Evolutionary conservation across 2,113 vertebrate species (phyloP), one percentile per base, ranked within the genome.

Genomic region (Ranitomeya imitator): DNA sequence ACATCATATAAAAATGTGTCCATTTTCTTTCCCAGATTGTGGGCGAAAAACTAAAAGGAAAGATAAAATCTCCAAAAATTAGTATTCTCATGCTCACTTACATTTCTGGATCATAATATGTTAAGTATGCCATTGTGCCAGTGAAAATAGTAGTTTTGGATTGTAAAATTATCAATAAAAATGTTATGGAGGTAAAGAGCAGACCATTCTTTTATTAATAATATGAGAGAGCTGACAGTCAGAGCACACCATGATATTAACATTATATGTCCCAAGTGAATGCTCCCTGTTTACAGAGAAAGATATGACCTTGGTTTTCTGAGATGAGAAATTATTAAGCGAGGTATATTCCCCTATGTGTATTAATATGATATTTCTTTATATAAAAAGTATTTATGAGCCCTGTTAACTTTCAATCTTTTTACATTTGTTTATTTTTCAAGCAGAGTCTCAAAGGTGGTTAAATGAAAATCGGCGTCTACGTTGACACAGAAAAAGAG

Each of bases 381-480:
- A 59, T 0, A 3, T 69, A 90, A 90, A 87, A 26, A 76, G 52
- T 89, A 84, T 90, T 92, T 86, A 91, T 88, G 83, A 65, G 63
- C 54, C 84, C 85, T 71, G 85, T 21, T 31, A 92, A 88, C 55
- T 88, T 91, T 90, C 92, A 88, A 87, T 57, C 12, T 65, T 87
- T 91, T 90, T 88, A 91, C 18, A 91, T 88, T 83, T 73, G 54
- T 85, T 90, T 90, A 90, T 89, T 7, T 88, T 54, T 86, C 83
- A 71, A 90, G 92, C 91, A 52, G 45, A 11, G 0, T 81, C 85
- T 91, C 90, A 86, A 89, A 88, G 90, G 85, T 86, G 8, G 23
- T 88, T 89, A 21, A 90, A 83, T 59, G 52, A 92, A 89, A 82
- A 85, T 11, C 67, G 0, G 31, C 2, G 83, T 85, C 59, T 73